Conservation (phyloP, 1,140 invertebrate species). For the Philotrypesis tridentata region DNA sequence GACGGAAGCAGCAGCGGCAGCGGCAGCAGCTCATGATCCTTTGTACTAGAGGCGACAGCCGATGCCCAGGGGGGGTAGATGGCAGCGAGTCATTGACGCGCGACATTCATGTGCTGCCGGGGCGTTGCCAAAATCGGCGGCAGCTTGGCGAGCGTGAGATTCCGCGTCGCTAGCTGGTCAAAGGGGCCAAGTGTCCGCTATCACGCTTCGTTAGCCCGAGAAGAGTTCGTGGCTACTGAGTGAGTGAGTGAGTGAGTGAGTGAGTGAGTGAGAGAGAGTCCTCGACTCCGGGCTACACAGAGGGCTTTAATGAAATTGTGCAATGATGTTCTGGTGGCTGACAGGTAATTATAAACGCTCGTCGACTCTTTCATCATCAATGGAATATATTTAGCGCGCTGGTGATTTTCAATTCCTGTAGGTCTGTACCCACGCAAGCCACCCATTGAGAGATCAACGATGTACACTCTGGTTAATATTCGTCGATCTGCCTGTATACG, state of each 20-base stretch:
- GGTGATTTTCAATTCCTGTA: conserved; percentile 47
- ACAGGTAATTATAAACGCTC: conserved; percentile 69
- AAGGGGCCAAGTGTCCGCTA: conserved; percentile 43
- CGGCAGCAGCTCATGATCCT: background rate
- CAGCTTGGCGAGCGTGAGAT: conserved; percentile 41
- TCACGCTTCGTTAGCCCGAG: conserved; percentile 38
- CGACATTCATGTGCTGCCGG: conserved; percentile 29
- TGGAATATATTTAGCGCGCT: conserved; percentile 44
- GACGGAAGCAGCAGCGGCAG: background rate
- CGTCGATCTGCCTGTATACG: background rate
- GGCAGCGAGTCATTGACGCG: conserved; percentile 37
- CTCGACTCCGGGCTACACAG: background rate
- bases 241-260: too few species aligned
- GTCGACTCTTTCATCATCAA: conserved; percentile 52
- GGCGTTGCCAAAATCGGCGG: conserved; percentile 38
- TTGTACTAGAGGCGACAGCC: conserved; percentile 13
- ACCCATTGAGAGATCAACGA: background rate
- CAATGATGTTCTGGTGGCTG: conserved; percentile 70
- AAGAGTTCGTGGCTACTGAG: background rate
- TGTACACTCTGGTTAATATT: background rate
- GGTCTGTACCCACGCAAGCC: conserved; percentile 37
- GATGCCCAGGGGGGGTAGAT: background rate
- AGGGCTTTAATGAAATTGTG: conserved; percentile 67
- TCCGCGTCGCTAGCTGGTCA: conserved; percentile 37
- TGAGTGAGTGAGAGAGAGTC: background rate